phyloP scores from a whole-genome alignment of 1,140 invertebrate species.

The Trichonephila clavata region DNA sequence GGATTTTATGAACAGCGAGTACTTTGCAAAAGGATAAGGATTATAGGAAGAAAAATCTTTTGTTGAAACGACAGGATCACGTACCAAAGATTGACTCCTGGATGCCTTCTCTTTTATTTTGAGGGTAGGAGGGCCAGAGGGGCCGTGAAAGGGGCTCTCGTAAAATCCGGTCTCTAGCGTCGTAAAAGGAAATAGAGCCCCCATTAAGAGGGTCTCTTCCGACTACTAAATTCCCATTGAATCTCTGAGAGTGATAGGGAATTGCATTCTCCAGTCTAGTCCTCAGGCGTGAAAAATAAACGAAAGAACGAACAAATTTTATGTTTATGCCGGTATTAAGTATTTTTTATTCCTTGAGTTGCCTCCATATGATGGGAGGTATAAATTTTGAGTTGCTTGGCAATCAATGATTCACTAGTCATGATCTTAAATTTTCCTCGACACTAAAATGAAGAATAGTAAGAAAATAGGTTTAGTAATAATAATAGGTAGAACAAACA shows the following conservation, averaged over 20 bases:
- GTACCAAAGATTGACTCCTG: slow-evolving; percentile 31
- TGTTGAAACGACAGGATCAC: slow-evolving; percentile 29
- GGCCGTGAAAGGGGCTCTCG: background rate
- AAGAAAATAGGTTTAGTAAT: background rate
- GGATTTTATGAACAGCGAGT: slow-evolving; percentile 8
- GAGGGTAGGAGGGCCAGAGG: background rate
- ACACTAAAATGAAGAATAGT: background rate
- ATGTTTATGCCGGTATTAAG: slow-evolving; percentile 28
- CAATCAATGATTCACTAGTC: background rate
- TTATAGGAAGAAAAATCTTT: background rate
- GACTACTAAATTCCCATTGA: slow-evolving; percentile 51
- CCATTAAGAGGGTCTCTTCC: slow-evolving; percentile 30
- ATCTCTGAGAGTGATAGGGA: slow-evolving; percentile 5
- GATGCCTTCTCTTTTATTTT: background rate
- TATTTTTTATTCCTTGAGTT: slow-evolving; percentile 8
- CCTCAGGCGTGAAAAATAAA: slow-evolving; percentile 45
- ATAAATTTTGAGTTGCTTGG: slow-evolving; percentile 5
- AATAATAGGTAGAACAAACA: background rate
- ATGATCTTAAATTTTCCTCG: background rate
- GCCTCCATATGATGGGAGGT: background rate
- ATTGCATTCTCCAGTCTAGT: background rate
- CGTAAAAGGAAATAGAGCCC: slow-evolving; percentile 58
- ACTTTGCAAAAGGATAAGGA: background rate
- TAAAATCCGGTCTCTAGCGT: slow-evolving; percentile 35
- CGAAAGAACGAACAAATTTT: slow-evolving; percentile 4